These are phyloP conservation scores for Ophraella communa DNA, from an alignment of 2,888 invertebrate species.

Conservation along the genomic window DNA sequence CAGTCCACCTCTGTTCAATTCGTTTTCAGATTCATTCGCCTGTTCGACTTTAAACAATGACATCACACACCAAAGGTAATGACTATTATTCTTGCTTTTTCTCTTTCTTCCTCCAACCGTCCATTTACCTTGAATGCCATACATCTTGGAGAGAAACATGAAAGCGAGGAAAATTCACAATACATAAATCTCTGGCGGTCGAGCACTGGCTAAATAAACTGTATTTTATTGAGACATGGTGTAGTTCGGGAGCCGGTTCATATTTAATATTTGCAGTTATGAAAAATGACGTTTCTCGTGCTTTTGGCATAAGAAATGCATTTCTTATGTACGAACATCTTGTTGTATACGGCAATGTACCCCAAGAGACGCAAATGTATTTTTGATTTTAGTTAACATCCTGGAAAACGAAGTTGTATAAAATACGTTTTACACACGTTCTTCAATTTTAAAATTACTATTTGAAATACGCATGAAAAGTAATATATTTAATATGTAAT, in stretches of 20 bases:
- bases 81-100: conserved; percentile 54
- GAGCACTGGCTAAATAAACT: conserved; percentile 52
- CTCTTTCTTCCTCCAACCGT: conserved; percentile 23
- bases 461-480: too few species aligned
- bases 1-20: not conserved
- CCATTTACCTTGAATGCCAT: conserved; percentile 59
- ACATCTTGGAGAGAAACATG: conserved; percentile 54
- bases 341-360: too few species aligned
- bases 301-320: too few species aligned
- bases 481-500: too few species aligned
- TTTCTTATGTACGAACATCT: too few species aligned
- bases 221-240: conserved; percentile 17
- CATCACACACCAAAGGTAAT: conserved; percentile 51
- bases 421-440: too few species aligned
- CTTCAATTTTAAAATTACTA: too few species aligned
- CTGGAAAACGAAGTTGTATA: too few species aligned
- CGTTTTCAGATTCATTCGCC: conserved; percentile 4
- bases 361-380: too few species aligned
- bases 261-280: not conserved
- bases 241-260: conserved; percentile 16
- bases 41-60: conserved; percentile 49
- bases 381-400: too few species aligned
- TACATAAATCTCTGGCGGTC: conserved; percentile 54
- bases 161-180: conserved; percentile 53
- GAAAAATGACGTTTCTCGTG: too few species aligned